Percentiles rank a stretch among this genome's conserved stretches.
Evolutionary conservation across 2,113 vertebrate genomes (phyloP).

Genomic region (Ptilorrhoa leucosticta): DNA sequence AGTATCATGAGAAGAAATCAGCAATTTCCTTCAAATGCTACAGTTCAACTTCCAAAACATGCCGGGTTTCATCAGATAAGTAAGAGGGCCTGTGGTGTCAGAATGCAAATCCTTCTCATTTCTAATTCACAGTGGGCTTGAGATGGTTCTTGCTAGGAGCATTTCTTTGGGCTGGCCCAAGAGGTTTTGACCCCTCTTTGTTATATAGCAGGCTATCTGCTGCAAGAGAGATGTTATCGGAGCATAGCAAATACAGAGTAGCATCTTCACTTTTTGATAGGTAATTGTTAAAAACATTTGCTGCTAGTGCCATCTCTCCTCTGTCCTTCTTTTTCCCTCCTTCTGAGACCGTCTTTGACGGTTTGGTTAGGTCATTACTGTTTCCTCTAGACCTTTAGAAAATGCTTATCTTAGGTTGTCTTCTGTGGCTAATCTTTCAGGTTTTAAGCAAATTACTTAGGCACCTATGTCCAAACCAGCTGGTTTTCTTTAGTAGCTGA

Average conservation of each 20-base stretch:
- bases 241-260: neutral
- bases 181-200: neutral
- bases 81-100: neutral
- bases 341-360: neutral
- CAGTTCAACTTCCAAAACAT: constrained; percentile 3
- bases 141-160: neutral
- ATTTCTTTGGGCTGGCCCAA: neutral
- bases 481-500: neutral
- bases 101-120: neutral
- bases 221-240: neutral
- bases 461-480: neutral
- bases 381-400: neutral
- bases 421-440: neutral
- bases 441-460: neutral
- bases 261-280: neutral
- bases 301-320: neutral
- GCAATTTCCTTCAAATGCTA: constrained; percentile 9
- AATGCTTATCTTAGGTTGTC: neutral
- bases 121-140: neutral
- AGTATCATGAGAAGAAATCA: neutral
- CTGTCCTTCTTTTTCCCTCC: neutral
- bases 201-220: neutral
- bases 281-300: neutral
- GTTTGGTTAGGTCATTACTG: neutral
- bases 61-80: neutral